These are phyloP conservation scores for Rhinolophus ferrumequinum DNA, from an alignment of 2,113 vertebrate species.

Conservation along the genomic window DNA sequence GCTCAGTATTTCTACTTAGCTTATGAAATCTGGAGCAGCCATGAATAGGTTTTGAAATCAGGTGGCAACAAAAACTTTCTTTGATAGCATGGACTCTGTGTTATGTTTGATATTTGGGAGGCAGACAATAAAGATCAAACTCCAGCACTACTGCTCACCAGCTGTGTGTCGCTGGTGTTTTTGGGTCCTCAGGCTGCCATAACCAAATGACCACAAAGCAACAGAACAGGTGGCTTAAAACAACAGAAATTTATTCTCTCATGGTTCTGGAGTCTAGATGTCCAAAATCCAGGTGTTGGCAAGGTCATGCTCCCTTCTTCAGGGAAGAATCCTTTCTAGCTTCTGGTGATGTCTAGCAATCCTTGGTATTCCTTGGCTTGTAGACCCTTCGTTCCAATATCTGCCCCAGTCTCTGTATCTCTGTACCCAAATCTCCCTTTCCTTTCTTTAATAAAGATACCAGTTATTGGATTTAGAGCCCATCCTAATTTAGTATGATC, in stretches of 20 bases:
- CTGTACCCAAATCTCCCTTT: background rate
- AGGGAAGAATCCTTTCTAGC: background rate
- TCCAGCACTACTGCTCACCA: background rate
- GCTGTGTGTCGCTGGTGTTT: background rate
- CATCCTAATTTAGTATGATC: background rate
- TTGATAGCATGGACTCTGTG: background rate
- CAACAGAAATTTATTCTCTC: background rate
- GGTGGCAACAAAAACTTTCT: background rate
- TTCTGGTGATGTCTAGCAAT: background rate
- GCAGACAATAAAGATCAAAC: background rate
- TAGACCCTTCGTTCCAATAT: background rate
- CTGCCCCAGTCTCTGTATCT: background rate
- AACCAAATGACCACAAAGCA: background rate
- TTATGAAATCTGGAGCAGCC: background rate
- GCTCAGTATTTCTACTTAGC: background rate
- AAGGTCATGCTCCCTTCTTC: background rate
- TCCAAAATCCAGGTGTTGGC: background rate
- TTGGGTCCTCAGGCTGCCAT: background rate
- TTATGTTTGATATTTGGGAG: background rate
- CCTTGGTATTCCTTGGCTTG: background rate
- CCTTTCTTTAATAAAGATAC: background rate
- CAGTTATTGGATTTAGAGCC: background rate
- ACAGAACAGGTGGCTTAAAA: background rate
- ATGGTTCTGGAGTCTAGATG: background rate
- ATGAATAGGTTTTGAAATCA: background rate